phyloP scores from a whole-genome alignment of 2,113 vertebrate species.

The Tragelaphus imberbis region DNA sequence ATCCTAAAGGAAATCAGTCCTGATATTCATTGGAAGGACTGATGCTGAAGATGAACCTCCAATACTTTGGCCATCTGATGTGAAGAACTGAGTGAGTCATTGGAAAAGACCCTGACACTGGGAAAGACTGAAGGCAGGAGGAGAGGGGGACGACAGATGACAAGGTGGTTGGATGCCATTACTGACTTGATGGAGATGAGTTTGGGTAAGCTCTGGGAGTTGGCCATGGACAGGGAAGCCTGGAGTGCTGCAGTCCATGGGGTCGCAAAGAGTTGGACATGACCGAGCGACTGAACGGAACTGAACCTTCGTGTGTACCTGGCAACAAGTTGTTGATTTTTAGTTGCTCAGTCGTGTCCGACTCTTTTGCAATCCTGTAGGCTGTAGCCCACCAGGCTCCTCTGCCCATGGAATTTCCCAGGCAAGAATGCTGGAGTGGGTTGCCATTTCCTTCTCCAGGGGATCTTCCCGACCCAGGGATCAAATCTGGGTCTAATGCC shows the following conservation, averaged over 20 bases:
- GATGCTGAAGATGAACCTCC: background rate
- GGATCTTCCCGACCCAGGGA: background rate
- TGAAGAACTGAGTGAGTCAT: background rate
- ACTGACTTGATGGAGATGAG: background rate
- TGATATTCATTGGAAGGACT: background rate
- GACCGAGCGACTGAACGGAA: background rate
- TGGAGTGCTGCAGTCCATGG: background rate
- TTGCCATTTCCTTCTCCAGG: background rate
- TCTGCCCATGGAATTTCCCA: background rate
- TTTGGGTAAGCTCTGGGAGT: background rate
- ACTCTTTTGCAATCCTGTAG: background rate
- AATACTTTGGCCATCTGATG: background rate
- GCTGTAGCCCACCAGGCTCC: background rate
- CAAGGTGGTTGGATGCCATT: background rate
- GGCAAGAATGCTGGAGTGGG: background rate
- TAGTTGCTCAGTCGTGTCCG: background rate
- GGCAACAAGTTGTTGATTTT: background rate
- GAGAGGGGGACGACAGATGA: background rate
- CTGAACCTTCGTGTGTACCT: background rate
- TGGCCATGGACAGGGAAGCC: background rate
- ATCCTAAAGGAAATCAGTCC: background rate
- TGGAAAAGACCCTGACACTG: background rate
- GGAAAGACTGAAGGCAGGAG: background rate
- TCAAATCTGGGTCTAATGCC: background rate
- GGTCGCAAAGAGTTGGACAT: background rate